Evolutionary conservation across 2,797 vertebrate genomes (phyloP), one percentile per base, ranked within the genome.

Genomic region (Crenichthys baileyi): DNA sequence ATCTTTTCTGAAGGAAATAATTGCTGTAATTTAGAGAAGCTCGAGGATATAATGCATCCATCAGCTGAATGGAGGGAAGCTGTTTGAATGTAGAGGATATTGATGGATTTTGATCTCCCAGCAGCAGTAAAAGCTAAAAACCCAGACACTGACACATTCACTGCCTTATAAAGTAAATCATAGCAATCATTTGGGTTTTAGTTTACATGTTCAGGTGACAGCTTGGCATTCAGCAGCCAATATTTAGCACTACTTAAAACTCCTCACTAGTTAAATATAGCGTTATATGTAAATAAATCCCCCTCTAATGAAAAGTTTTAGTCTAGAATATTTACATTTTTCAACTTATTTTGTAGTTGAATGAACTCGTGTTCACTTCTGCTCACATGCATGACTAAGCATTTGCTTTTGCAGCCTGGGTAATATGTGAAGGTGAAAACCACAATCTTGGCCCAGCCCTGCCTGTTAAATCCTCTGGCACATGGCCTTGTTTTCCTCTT

Each of bases 1-100:
- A 46, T 70, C 6, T 67, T 77, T 61, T 50, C 51, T 75, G 5
- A 70, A 65, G 46, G 55, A 11, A 11, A 50, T 75, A 77, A 39
- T 48, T 4, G n/a, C 31, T 74, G 58, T 55, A 60, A 73, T 83
- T 72, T 72, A 24, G 11, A 78, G 26, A n/a, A 53, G 8, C n/a
- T n/a, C 36, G 2, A 44, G 22, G 9, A 26, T 73, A 53, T 76
- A 72, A 70, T 70, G 60, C 36, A 46, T 26, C 9, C 13, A n/a
- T 36, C 58, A 11, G 60, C 41, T 20, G 48, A 80, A 31, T 31
- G 48, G 4, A 76, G 65, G 16, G 7, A 50, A 5, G 31, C 67
- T 76, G 41, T 1, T n/a, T 39, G 41, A 75, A 60, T 46, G 26
- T 2, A 4, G 18, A 44, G 46, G 68, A 44, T 53, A 56, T 29